phyloP scores from a whole-genome alignment of 1,140 invertebrate species.

The Orchestia grillus region DNA sequence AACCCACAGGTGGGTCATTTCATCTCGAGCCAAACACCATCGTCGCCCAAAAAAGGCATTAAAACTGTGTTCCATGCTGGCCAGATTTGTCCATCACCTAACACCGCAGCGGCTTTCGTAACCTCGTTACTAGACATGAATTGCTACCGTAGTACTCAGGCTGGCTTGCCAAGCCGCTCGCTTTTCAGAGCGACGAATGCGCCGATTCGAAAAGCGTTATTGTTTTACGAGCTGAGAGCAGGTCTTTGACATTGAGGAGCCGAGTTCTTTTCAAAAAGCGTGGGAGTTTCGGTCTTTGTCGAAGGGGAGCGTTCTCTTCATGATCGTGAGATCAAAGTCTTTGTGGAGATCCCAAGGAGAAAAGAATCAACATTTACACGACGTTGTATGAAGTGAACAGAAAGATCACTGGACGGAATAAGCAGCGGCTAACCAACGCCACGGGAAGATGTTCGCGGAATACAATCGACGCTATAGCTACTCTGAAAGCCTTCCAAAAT shows the following conservation, averaged over 20 bases:
- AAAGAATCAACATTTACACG: neutral
- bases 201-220: neutral
- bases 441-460: neutral
- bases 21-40: too few species aligned
- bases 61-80: neutral
- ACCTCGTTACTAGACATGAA: neutral
- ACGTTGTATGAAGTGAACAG: neutral
- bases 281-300: conserved; percentile 11
- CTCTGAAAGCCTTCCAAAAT: neutral
- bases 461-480: neutral
- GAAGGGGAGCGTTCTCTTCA: neutral
- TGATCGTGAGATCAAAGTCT: neutral
- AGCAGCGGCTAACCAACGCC: neutral
- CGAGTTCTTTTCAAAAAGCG: conserved; percentile 26
- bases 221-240: conserved; percentile 1
- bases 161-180: neutral
- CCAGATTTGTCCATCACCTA: neutral
- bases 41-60: too few species aligned
- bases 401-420: neutral
- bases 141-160: neutral
- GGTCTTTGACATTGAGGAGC: neutral
- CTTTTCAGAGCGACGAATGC: neutral
- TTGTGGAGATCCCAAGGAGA: neutral
- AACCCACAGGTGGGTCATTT: too few species aligned
- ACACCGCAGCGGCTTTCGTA: neutral